Base-by-base conservation (phyloP, 2,888 invertebrate species). In the Anthophora plumipes region DNA sequence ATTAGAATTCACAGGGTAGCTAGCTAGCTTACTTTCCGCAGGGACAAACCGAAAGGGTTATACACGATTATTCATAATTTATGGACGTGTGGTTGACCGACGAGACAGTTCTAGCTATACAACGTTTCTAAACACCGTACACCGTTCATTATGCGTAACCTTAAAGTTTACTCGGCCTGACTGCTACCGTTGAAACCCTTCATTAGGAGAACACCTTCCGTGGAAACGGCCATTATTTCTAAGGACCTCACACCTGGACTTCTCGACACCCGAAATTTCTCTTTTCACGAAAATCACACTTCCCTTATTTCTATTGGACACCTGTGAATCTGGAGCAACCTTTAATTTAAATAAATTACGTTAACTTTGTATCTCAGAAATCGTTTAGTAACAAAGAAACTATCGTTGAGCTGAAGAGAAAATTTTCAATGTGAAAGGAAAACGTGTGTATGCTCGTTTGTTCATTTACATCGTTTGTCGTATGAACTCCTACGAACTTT, bases 1-100 rank as follows among this genome's bases (percentile, higher is more conserved):
- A 92, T 92, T 89, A 89, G 85, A 84, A 91, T 92, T 91, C 91
- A 91, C 87, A 89, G 86, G 82, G 82, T 85, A 87, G 86, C 78
- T 85, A 84, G 88, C 88, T 90, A n/a, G n/a, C n/a, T n/a, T n/a
- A 89, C 85, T 90, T 91, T 91, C 89, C 89, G 70, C 87, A 87
- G 90, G 89, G 90, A 90, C 89, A 85, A 79, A 64, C 76, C 66
- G 80, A 71, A 72, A 78, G 85, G 82, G 86, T 79, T 89, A 83
- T 57, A 66, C 76, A 43, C 79, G 74, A 85, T 87, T 87, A 89
- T 90, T 90, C 68, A 85, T 89, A 88, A 91, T 90, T 90, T 87
- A 89, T 80, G 82, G 81, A 76, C 81, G 80, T 81, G 76, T 78
- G 86, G 86, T 83, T 87, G 85, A 85, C 83, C 83, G 79, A 75